Base-by-base conservation (phyloP, 2,113 vertebrate genomes). In the Otocyon megalotis region DNA sequence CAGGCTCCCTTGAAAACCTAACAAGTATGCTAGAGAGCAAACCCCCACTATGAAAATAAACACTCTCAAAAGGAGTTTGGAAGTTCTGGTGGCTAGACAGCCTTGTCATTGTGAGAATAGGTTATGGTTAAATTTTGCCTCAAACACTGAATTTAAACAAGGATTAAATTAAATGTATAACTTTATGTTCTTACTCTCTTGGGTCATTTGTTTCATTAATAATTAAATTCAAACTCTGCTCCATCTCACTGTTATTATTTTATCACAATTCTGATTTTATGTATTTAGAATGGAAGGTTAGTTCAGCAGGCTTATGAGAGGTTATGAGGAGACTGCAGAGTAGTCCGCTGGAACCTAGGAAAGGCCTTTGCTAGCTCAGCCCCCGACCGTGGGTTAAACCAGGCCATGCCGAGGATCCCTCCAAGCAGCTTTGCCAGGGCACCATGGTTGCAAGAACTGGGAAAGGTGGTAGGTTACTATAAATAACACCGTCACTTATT, bases 121-220 rank as follows among this genome's bases (percentile, higher is more conserved):
- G 43, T 56, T 63, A 94, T 76, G 30, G 86, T 79, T 92, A 77
- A 22, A 60, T 94, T 90, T 89, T 83, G 35, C 72, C 74, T 93
- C 50, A 69, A 90, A 69, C 32, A 86, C 81, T 76, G 58, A 37
- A 81, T 94, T 97, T 88, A 82, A 88, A 43, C 65, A n/a, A 94
- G 56, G 62, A 91, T 30, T 62, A 72, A 90, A 88, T 30, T 56
- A 65, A 90, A 92, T 20, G n/a, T 72, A 12, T n/a, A 71, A 81
- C 7, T 89, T 85, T 37, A 65, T 79, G 65, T n/a, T 9, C 26
- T 77, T 88, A 84, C 22, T 88, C 32, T 94, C 63, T 12, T 72
- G 60, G 53, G 48, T 82, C 71, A 69, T 94, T 86, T 72, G 5
- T 63, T 67, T 88, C 30, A 77, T 67, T 92, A 88, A 72, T 32